Base-by-base conservation (phyloP, 2,113 vertebrate genomes). In the Hippolais icterina region DNA sequence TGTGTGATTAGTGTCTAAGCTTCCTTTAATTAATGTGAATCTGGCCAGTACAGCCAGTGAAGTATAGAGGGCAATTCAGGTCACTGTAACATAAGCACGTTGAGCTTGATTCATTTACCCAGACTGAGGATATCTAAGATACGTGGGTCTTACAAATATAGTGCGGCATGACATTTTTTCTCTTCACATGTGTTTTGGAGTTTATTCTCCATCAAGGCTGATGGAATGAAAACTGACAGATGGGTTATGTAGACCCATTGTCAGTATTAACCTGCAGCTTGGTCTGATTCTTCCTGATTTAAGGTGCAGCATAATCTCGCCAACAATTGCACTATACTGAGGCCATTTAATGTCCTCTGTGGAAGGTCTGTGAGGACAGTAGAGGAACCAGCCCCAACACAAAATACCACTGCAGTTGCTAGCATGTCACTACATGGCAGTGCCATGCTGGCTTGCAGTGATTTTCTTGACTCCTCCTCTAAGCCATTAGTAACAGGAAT, bases 1-100 rank as follows among this genome's bases (percentile, higher is more conserved):
- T 79, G 25, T 71, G 61, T 83, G 65, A 82, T 93, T 90, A 85
- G 84, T 76, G n/a, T 69, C 41, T 93, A 79, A 95, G 82, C 87
- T 93, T 87, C 56, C 56, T 91, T 91, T 89, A 89, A 70, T 92
- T 10, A 4, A 31, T 75, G 49, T 72, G 87, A 78, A 75, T 82
- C 56, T 91, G 61, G 69, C 65, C 44, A 71, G 2, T 66, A 28
- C 52, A 87, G 64, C 59, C 76, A 63, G 56, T 82, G 52, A 46
- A 78, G 44, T 84, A 28, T 3, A 71, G 84, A 64, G 47, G 52
- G 17, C 64, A 75, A 1, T 75, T 93, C 69, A 50, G 69, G 81
- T 91, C 69, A 64, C 77, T 1, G 5, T 68, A 42, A 24, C 53
- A 53, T 65, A 68, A 72, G 41, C 53, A 88, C 41, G 12, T 39